phyloP scores from a whole-genome alignment of 2,797 vertebrate species.

The Poeciliopsis turneri region DNA sequence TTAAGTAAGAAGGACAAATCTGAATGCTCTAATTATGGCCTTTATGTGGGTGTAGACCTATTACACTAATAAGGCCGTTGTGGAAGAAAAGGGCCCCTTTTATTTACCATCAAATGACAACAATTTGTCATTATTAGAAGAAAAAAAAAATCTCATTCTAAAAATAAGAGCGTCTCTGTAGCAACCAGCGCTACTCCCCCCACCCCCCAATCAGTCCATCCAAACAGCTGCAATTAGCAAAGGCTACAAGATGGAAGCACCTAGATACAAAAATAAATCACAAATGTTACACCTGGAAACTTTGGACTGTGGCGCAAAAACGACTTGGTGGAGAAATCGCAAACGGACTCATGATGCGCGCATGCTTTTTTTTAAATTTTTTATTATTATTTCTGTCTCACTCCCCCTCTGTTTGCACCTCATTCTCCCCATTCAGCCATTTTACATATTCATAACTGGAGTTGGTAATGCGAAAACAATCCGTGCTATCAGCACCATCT shows the following conservation, averaged over 20 bases:
- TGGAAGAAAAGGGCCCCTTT: slow-evolving; percentile 31
- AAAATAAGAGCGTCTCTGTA: slow-evolving; percentile 35
- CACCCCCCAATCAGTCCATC: slow-evolving; percentile 47
- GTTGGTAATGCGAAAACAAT: slow-evolving; percentile 82
- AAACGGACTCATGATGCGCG: neutral
- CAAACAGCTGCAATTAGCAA: slow-evolving; percentile 74
- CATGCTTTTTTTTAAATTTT: slow-evolving; percentile 37
- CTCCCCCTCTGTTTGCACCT: slow-evolving; percentile 72
- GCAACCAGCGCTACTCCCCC: slow-evolving; percentile 37
- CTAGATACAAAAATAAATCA: slow-evolving; percentile 27
- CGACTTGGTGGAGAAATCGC: neutral
- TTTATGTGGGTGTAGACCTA: slow-evolving; percentile 64
- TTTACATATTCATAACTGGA: slow-evolving; percentile 86
- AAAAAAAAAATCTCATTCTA: slow-evolving; percentile 21
- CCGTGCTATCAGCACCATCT: slow-evolving; percentile 68
- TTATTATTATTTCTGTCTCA: slow-evolving; percentile 39
- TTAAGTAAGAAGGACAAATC: slow-evolving; percentile 51
- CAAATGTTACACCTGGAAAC: slow-evolving; percentile 44
- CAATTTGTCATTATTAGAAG: slow-evolving; percentile 32
- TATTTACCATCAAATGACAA: slow-evolving; percentile 53
- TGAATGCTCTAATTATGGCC: slow-evolving; percentile 68
- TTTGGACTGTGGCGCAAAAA: slow-evolving; percentile 28
- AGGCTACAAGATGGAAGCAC: slow-evolving; percentile 52
- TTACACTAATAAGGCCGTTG: slow-evolving; percentile 68
- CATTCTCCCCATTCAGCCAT: slow-evolving; percentile 79